These are phyloP conservation scores for Osmerus mordax DNA, from an alignment of 2,113 vertebrate species.

Conservation along the genomic window DNA sequence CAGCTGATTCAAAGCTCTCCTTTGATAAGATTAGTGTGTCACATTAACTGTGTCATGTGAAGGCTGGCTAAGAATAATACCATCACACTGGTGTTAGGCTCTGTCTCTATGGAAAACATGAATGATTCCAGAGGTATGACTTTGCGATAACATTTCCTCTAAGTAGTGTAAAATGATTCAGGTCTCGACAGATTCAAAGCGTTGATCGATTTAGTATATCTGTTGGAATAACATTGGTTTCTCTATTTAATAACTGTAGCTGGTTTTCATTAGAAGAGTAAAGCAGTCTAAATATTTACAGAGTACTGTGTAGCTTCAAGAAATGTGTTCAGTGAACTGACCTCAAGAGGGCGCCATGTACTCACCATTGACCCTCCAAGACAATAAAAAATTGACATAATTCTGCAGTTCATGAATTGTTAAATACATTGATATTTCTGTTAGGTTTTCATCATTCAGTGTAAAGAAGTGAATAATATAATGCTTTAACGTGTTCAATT, in stretches of 20 bases:
- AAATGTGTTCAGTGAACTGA: too few species aligned
- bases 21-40: slow-evolving; percentile 3
- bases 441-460: too few species aligned
- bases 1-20: neutral
- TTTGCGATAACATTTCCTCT: neutral
- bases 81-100: neutral
- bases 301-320: neutral
- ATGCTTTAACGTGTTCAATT: too few species aligned
- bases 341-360: slow-evolving; percentile 1
- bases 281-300: neutral
- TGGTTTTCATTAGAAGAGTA: neutral
- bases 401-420: neutral
- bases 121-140: neutral
- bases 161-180: neutral
- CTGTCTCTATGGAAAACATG: neutral
- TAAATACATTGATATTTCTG: too few species aligned
- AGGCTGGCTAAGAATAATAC: neutral
- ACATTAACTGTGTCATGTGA: neutral
- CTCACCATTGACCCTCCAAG: neutral
- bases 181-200: neutral
- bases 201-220: neutral
- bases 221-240: too few species aligned
- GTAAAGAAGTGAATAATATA: too few species aligned
- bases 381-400: neutral
- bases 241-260: too few species aligned